Evolutionary conservation across 2,888 invertebrate genomes (phyloP).

Genomic region (Nysson spinosus): DNA sequence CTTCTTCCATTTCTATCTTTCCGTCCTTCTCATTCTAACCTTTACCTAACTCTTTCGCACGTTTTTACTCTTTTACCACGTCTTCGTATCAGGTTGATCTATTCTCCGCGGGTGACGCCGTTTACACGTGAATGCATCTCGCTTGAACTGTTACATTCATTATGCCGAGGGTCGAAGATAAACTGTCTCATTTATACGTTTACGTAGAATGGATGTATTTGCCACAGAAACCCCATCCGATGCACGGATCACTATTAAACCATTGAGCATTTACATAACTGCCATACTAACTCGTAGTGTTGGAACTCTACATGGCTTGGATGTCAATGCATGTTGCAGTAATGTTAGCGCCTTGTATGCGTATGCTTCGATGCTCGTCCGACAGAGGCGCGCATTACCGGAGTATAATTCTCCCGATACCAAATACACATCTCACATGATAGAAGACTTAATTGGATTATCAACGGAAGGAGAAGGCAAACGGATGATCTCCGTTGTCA

Average conservation of each 20-base stretch:
- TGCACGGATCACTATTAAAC: constrained; percentile 14
- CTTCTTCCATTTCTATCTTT: constrained; percentile 18
- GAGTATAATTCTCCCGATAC: constrained; percentile 14
- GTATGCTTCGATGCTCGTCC: constrained; percentile 7
- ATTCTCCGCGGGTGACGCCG: neutral
- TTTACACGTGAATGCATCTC: neutral
- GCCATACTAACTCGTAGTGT: neutral
- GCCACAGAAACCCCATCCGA: neutral
- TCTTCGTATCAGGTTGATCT: neutral
- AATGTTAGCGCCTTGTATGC: neutral
- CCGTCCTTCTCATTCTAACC: neutral
- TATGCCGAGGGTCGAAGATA: constrained; percentile 14
- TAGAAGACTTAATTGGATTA: constrained; percentile 7
- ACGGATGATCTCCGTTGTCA: neutral
- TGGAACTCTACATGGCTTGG: neutral
- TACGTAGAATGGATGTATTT: constrained; percentile 7
- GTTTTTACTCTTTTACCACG: neutral
- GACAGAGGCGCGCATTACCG: neutral
- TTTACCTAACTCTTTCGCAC: neutral
- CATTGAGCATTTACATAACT: constrained; percentile 28
- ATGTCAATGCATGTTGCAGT: constrained; percentile 12
- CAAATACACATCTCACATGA: neutral
- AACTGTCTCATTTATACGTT: constrained; percentile 1
- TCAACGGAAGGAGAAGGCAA: neutral
- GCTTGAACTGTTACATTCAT: constrained; percentile 22